Conservation (phyloP, 2,113 vertebrate species). For the Actenoides lindsayi region DNA sequence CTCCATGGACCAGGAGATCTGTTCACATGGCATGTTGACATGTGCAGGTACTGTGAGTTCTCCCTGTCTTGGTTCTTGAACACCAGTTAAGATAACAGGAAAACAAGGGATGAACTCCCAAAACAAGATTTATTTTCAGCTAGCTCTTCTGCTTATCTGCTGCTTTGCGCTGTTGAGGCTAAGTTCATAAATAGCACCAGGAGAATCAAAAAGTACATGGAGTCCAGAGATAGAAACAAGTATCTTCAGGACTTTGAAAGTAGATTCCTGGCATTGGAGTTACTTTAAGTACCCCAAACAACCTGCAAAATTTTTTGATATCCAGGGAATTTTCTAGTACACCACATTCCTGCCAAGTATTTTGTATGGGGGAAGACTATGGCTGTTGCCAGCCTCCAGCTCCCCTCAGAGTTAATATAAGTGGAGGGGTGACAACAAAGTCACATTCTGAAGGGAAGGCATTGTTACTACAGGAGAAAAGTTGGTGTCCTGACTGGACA, state of each 20-base stretch:
- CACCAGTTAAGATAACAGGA: not conserved
- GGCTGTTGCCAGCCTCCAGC: not conserved
- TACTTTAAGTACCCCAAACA: not conserved
- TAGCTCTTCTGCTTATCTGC: not conserved
- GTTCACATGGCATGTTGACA: accelerated
- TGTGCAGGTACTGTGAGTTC: not conserved
- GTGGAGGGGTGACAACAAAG: not conserved
- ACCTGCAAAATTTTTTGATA: not conserved
- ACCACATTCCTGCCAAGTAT: not conserved
- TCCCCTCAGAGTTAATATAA: not conserved
- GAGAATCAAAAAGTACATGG: not conserved
- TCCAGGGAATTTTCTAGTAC: not conserved
- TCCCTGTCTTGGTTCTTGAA: not conserved
- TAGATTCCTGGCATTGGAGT: not conserved
- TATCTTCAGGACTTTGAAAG: not conserved
- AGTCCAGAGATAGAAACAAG: not conserved
- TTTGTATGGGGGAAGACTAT: not conserved
- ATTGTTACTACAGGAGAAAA: not conserved
- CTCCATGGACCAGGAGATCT: not conserved
- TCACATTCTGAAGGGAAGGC: not conserved
- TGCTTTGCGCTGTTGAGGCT: not conserved
- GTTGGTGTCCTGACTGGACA: not conserved
- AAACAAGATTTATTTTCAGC: not conserved
- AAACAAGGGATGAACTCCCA: not conserved
- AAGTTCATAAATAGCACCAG: not conserved